Conservation (phyloP, 2,113 vertebrate genomes). For the Rallus limicola region DNA sequence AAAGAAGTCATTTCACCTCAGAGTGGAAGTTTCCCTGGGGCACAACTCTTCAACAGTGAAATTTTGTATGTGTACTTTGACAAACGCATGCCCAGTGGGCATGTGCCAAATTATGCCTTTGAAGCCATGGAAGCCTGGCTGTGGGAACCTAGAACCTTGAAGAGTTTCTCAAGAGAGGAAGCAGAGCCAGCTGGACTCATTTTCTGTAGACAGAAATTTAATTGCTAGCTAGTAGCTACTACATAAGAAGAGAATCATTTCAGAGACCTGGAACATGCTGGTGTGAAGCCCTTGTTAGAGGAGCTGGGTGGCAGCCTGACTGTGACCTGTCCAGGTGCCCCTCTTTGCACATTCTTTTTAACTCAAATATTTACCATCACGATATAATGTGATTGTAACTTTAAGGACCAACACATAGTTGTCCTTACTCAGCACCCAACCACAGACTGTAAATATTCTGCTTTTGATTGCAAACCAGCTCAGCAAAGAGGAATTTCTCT, state of each 20-base stretch:
- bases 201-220: slow-evolving; percentile 47
- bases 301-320: background rate
- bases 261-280: background rate
- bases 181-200: slow-evolving; percentile 59
- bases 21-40: slow-evolving; percentile 54
- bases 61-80: slow-evolving; percentile 42
- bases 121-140: slow-evolving; percentile 51
- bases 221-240: slow-evolving; percentile 36
- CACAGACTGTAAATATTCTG: background rate
- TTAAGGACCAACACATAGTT: background rate
- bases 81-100: slow-evolving; percentile 48
- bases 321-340: background rate
- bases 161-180: slow-evolving; percentile 64
- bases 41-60: slow-evolving; percentile 40
- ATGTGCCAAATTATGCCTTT: slow-evolving; percentile 60
- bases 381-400: background rate
- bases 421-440: background rate
- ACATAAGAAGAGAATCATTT: slow-evolving; percentile 5
- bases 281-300: background rate
- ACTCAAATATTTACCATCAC: background rate
- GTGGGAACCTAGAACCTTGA: slow-evolving; percentile 65
- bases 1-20: slow-evolving; percentile 61
- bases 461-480: background rate
- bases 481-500: background rate
- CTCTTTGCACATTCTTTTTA: background rate